Evolutionary conservation across 2,113 vertebrate species (phyloP), one percentile per base, ranked within the genome.

Genomic region (Aspiorhynchus laticeps): DNA sequence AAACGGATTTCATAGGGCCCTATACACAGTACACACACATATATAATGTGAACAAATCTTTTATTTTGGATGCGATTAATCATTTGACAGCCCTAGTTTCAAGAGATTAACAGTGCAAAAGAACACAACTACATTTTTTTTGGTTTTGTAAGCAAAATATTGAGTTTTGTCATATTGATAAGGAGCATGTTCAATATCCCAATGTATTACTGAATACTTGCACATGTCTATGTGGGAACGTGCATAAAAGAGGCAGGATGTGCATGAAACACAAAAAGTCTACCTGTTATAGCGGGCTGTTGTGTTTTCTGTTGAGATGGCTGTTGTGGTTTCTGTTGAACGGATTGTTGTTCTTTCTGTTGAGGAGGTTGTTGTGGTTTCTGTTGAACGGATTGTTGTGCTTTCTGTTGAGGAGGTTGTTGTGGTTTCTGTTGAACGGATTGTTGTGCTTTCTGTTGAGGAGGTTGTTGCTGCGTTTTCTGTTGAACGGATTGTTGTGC

Each of bases 321-420:
- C 24, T 46, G 43, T 2, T 46, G 43, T 2, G 24, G 1, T 67
- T 67, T 31, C 63, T 28, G 63, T 28, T 65, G 61, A 17, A 12
- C 4, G 0, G 26, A 14, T 14, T 26, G 4, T 63, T n/a, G n/a
- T 10, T 15, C 0, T 61, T 61, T 61, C 26, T 15, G 26, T 65
- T 65, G 61, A 93, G 92, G 71, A 5, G 14, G 14, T 10, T 46
- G 43, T 11, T 46, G 8, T 8, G 8, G 1, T 46, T 46, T 46
- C 43, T 10, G 8, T 10, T 46, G 43, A 46, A 8, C 1, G 0
- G 43, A 2, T 46, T 46, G 43, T 46, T 46, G 43, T 46, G 43
- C 1, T 46, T 46, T 46, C 43, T 10, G 43, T 46, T 43, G 41
- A 48, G 14, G 2, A 2, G 43, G 43, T 36, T 36, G 36, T 5